Percentiles rank a stretch among this genome's conserved stretches.
Evolutionary conservation across 1,140 invertebrate genomes (phyloP).

Genomic region (Platyscapa corneri): DNA sequence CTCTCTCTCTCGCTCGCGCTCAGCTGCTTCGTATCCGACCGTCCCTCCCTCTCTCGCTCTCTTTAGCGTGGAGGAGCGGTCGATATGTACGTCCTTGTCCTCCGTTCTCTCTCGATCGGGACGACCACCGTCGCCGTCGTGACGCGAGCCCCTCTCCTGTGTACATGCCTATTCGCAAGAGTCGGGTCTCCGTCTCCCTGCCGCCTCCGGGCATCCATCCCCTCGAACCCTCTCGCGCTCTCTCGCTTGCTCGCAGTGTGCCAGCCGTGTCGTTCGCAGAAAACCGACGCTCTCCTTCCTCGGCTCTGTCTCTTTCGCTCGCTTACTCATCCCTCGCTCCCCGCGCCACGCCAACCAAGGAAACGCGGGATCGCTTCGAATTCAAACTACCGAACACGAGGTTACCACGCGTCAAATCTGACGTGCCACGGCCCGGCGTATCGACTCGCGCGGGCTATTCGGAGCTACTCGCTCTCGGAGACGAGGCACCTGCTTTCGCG

Average conservation of each 20-base stretch:
- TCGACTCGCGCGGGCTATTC: neutral
- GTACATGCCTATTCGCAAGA: neutral
- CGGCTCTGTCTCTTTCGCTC: neutral
- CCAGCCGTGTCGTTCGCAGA: neutral
- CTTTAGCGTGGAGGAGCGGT: neutral
- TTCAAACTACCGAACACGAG: slow-evolving; percentile 75
- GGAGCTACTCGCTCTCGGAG: neutral
- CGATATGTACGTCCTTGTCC: slow-evolving; percentile 30
- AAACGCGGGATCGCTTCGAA: slow-evolving; percentile 75
- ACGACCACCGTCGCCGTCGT: neutral
- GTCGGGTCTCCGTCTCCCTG: neutral
- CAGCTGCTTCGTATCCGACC: neutral
- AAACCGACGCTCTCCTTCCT: neutral
- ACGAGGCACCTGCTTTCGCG: neutral
- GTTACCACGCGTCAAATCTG: slow-evolving; percentile 76
- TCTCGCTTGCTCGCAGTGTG: slow-evolving; percentile 33
- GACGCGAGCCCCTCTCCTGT: neutral
- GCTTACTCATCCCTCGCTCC: neutral
- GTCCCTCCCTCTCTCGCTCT: slow-evolving; percentile 35
- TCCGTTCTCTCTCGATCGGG: neutral
- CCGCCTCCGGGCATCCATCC: neutral
- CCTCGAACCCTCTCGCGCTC: slow-evolving; percentile 16
- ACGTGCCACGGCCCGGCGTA: slow-evolving; percentile 57
- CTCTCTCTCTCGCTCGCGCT: slow-evolving; percentile 27
- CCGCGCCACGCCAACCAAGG: slow-evolving; percentile 62